Conservation (phyloP, 2,113 vertebrate genomes). For the Chloroceryle aenea region DNA sequence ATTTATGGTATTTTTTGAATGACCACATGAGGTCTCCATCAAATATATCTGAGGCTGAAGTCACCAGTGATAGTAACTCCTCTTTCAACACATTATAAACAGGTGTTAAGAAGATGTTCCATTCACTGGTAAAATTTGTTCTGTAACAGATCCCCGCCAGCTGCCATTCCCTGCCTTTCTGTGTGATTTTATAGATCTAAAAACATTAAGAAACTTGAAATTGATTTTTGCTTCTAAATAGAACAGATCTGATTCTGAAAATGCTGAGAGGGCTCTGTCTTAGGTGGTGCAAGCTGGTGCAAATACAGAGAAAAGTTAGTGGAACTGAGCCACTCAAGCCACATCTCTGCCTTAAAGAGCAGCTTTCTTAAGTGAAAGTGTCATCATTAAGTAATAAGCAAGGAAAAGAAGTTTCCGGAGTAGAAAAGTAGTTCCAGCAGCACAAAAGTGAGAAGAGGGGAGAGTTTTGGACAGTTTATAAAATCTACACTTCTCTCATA, state of each 20-base stretch:
- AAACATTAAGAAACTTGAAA: constrained; percentile 64
- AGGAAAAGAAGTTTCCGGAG: constrained; percentile 10
- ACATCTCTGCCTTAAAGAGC: neutral
- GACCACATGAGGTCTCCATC: constrained; percentile 20
- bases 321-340: neutral
- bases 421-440: neutral
- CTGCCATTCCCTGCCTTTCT: constrained; percentile 58
- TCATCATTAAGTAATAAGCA: neutral
- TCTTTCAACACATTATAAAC: constrained; percentile 51
- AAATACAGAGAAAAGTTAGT: constrained; percentile 2
- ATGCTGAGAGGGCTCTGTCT: neutral
- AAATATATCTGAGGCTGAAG: constrained; percentile 62
- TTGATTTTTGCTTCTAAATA: constrained; percentile 68
- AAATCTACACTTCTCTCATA: neutral
- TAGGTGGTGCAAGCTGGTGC: constrained; percentile 14
- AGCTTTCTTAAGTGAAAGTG: neutral
- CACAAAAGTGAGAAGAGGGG: neutral
- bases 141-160: constrained; percentile 70
- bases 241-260: constrained; percentile 55
- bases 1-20: constrained; percentile 60
- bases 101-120: constrained; percentile 66
- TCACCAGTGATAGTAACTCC: constrained; percentile 50
- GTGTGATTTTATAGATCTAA: constrained; percentile 59
- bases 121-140: constrained; percentile 64
- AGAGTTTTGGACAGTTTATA: neutral